Base-by-base conservation (phyloP, 2,113 vertebrate genomes). In the Lamprotornis superbus region DNA sequence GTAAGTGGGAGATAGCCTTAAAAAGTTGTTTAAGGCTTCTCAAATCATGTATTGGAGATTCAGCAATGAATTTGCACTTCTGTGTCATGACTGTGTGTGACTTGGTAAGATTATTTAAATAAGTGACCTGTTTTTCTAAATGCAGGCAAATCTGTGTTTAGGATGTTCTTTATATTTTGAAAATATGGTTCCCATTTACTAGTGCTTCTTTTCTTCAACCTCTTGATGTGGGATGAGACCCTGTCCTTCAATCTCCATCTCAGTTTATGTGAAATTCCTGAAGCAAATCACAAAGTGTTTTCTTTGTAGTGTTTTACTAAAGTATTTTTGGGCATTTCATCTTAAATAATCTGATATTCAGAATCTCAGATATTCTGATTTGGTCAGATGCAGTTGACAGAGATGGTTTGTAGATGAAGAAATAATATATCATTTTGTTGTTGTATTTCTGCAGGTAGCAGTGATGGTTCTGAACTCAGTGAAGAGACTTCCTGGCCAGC, bases 401-500 rank as follows among this genome's bases (percentile, higher is more conserved):
- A 85, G 10, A 3, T 79, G n/a, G 28, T 47, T 35, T 76, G 31
- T 56, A 61, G 74, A 14, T 61, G 30, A 40, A 73, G 31, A 79
- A 93, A 77, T 89, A 50, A 76, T 42, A 3, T 47, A 7, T 73
- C 16, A 2, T 64, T 60, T 73, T 39, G 1, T 90, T 97, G 25
- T 97, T 68, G 23, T 24, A 3, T 78, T 83, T 91, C 79, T 98
- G 42, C 96, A 99, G 99, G 99, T 94, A 99, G 99, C 97, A 99
- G 99, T 69, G 99, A 99, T 95, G 99, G 99, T 73, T 99, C 99
- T 33, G 99, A 99, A 85, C 98, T 99, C 97, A 99, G 99, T 95
- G 99, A 99, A 94, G 99, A 99, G 92, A 99, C 99, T 91, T 99
- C 99, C 6, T 99, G 99, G 99, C 99, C 99, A 63, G 99, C 99